Percentiles rank a stretch among this genome's conserved stretches.
These are phyloP conservation scores for Chaetodon trifasciatus DNA, from an alignment of 2,797 vertebrate genomes.

Conservation along the genomic window DNA sequence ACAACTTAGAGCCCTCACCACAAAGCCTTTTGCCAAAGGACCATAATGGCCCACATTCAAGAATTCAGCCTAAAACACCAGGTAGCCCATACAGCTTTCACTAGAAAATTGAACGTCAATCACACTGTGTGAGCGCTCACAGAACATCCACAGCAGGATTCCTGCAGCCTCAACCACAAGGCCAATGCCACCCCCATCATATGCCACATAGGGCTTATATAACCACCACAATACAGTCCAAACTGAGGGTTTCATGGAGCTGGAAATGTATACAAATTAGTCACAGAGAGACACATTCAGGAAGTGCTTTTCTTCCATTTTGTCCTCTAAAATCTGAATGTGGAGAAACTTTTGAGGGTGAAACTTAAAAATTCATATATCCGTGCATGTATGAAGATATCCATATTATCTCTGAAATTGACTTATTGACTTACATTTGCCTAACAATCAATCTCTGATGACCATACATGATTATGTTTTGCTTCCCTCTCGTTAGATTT, in stretches of 20 bases:
- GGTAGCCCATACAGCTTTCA: conserved; percentile 48
- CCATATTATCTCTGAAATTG: background rate
- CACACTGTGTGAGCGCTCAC: conserved; percentile 27
- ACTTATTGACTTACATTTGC: background rate
- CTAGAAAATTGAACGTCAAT: conserved; percentile 37
- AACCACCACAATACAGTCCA: background rate
- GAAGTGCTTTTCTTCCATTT: background rate
- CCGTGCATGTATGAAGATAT: background rate
- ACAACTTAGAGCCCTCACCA: conserved; percentile 59
- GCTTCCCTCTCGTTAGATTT: background rate
- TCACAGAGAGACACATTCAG: background rate
- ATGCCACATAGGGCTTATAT: conserved; percentile 28
- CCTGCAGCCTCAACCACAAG: conserved; percentile 1
- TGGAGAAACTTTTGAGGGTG: background rate
- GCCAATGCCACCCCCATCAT: conserved; percentile 12
- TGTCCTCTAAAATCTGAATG: background rate
- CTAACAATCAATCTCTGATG: background rate
- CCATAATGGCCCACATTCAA: conserved; percentile 55
- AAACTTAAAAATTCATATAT: background rate
- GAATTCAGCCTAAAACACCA: conserved; percentile 64
- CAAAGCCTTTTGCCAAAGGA: conserved; percentile 64
- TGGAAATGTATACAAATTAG: background rate
- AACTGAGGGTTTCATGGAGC: background rate
- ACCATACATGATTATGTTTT: background rate
- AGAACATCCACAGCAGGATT: conserved; percentile 29